A percentile compares a stretch with the other conserved stretches of the same genome.
Conservation (phyloP, 2,888 invertebrate genomes). For the Spatulosminthurus flaviceps region DNA sequence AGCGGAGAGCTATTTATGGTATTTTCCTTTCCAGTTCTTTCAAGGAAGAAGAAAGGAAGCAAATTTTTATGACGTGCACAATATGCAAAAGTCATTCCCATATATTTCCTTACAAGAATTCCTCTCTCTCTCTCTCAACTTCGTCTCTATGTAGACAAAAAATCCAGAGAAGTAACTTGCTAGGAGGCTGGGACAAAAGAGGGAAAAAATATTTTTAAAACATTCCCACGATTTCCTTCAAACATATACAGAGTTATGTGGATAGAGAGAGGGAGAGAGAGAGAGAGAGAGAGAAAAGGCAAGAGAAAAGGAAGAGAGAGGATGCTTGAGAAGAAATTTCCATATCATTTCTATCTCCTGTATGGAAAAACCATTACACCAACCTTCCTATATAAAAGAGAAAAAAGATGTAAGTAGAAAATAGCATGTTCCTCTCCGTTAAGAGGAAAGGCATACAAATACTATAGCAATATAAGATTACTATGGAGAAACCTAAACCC, state of each 20-base stretch:
- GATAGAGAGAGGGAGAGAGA: no score
- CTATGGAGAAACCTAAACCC: no score
- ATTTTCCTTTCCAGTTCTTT: not conserved
- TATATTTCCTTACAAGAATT: conserved; percentile 1
- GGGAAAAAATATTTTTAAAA: not conserved
- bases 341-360: not conserved
- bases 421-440: no score
- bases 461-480: no score
- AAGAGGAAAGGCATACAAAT: no score
- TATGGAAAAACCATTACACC: no score
- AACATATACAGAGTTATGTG: not conserved
- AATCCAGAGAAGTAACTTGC: no score
- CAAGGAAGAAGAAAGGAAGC: conserved; percentile 6
- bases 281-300: not conserved
- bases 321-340: not conserved
- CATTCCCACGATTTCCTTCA: not conserved
- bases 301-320: not conserved
- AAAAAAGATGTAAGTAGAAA: no score
- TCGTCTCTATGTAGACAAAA: no score
- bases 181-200: not conserved
- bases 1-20: conserved; percentile 14
- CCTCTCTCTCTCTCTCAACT: not conserved
- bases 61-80: conserved; percentile 13
- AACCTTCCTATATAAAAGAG: no score
- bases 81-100: conserved; percentile 14